Conservation (phyloP, 2,888 invertebrate genomes). For the Punctoribates punctum region DNA sequence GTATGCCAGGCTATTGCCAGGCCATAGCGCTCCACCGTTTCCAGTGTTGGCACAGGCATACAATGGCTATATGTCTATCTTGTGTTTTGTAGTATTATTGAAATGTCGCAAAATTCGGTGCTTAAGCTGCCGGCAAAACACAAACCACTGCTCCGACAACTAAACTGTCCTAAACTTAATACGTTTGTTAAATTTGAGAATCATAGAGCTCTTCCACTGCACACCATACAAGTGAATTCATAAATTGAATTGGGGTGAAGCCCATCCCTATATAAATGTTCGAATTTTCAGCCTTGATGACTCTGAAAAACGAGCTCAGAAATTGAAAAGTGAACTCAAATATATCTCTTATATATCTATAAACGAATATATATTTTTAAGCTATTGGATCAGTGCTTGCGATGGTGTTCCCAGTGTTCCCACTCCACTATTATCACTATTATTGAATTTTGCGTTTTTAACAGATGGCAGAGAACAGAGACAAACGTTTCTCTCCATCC, state of each 20-base stretch:
- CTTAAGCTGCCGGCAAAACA: constrained; percentile 36
- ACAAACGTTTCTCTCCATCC: background rate
- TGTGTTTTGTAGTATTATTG: constrained; percentile 22
- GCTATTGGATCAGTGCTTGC: background rate
- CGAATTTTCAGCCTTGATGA: constrained; percentile 37
- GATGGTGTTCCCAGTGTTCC: constrained; percentile 17
- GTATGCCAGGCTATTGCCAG: background rate
- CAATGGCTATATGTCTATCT: background rate
- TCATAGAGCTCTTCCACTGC: constrained; percentile 19
- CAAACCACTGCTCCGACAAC: constrained; percentile 26
- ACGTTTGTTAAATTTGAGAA: constrained; percentile 35
- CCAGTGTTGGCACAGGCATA: background rate
- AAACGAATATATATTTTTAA: background rate
- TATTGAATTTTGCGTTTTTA: constrained; percentile 36
- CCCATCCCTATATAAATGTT: constrained; percentile 36
- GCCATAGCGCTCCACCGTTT: background rate
- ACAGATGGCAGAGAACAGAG: constrained; percentile 26
- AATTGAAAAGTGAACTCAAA: background rate
- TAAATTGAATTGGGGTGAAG: constrained; percentile 36
- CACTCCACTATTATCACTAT: constrained; percentile 29
- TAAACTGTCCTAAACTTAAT: constrained; percentile 26
- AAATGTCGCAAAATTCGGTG: constrained; percentile 23
- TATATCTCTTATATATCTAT: background rate
- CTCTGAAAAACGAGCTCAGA: constrained; percentile 5
- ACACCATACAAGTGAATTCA: constrained; percentile 6